Evolutionary conservation across 2,888 invertebrate species (phyloP).

Genomic region (Priapulus caudatus): DNA sequence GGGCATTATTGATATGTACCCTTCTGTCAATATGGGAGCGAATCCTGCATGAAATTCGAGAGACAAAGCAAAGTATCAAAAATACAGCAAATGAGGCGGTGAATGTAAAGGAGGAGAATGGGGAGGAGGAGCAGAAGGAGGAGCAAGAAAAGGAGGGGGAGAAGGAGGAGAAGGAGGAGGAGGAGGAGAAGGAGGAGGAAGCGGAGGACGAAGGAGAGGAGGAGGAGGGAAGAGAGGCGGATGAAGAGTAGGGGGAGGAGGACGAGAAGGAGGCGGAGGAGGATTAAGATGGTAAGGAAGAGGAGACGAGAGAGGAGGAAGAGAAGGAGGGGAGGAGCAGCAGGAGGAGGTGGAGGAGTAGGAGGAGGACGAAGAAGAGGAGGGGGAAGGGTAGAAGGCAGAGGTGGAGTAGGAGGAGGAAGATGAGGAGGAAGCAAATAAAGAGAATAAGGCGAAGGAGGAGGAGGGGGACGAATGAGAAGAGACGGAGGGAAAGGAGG

Average conservation of each 20-base stretch:
- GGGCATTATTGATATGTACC: too few relatives aligned
- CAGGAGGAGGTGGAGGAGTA: slow-evolving; percentile 5
- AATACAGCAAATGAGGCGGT: too few relatives aligned
- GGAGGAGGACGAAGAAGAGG: slow-evolving; percentile 6
- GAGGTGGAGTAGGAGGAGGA: slow-evolving; percentile 5
- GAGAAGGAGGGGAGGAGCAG: background rate
- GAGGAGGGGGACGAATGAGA: slow-evolving; percentile 5
- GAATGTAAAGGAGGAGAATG: too few relatives aligned
- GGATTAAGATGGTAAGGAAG: background rate
- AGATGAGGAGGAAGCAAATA: slow-evolving; percentile 6
- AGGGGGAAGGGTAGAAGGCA: slow-evolving; percentile 1
- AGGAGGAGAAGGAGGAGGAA: too few relatives aligned
- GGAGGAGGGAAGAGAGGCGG: slow-evolving; percentile 3
- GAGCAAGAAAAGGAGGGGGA: too few relatives aligned
- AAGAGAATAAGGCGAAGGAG: slow-evolving; percentile 1
- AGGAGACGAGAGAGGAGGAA: background rate
- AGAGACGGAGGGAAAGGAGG: slow-evolving; percentile 2
- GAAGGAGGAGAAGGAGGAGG: too few relatives aligned
- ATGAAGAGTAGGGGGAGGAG: slow-evolving; percentile 1
- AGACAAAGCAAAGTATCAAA: too few relatives aligned
- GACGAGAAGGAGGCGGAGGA: background rate
- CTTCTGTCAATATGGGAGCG: too few relatives aligned
- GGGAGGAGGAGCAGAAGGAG: too few relatives aligned
- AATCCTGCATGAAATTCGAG: too few relatives aligned
- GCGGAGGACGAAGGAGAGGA: too few relatives aligned